Evolutionary conservation across 2,797 vertebrate genomes (phyloP).

Genomic region (Clangula hyemalis): DNA sequence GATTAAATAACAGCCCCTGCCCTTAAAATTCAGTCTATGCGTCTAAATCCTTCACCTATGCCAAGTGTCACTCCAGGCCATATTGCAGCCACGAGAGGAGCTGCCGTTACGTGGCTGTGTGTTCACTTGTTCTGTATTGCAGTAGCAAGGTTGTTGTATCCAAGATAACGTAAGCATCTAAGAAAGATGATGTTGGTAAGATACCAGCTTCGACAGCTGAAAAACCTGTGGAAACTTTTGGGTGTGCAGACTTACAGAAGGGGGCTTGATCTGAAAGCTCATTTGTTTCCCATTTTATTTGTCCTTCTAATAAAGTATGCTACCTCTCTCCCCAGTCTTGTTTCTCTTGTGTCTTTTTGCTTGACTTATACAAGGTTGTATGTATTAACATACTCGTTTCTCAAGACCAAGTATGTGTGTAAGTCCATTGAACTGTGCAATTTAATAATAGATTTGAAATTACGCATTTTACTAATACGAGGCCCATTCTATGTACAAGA

Average conservation of each 20-base stretch:
- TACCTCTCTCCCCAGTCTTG: not conserved
- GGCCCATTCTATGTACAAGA: not conserved
- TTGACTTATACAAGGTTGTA: not conserved
- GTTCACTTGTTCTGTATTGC: not conserved
- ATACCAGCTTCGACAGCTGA: not conserved
- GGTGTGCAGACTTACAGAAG: not conserved
- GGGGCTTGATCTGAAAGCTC: not conserved
- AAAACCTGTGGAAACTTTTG: not conserved
- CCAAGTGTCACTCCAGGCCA: not conserved
- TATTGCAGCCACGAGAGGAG: not conserved
- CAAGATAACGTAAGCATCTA: not conserved
- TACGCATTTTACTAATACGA: fast-evolving
- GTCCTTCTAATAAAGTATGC: not conserved
- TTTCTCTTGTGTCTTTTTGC: not conserved
- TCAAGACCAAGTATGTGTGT: not conserved
- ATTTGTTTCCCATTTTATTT: not conserved
- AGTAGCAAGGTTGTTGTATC: not conserved
- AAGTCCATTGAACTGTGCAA: not conserved
- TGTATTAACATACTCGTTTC: not conserved
- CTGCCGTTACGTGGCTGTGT: not conserved
- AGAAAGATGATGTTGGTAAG: not conserved
- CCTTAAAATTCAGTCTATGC: not conserved
- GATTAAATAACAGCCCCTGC: not conserved
- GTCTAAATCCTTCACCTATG: not conserved
- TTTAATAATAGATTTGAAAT: not conserved